Conservation (phyloP, 2,888 invertebrate species). For the Drosophila limbata region DNA sequence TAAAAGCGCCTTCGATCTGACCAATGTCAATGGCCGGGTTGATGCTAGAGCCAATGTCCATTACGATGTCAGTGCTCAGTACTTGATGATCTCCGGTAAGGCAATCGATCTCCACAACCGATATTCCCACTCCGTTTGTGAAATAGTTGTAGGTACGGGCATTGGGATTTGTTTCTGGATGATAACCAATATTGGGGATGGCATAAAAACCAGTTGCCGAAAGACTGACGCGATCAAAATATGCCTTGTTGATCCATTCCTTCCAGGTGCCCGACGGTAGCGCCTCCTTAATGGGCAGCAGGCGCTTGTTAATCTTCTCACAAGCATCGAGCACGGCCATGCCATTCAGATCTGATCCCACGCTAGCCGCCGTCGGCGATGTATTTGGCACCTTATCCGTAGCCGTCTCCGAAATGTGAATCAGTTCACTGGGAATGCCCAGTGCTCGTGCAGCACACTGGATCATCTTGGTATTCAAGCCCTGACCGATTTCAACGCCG, state of each 20-base stretch:
- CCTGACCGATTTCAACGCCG: conserved; percentile 99
- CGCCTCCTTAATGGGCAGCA: conserved; percentile 90
- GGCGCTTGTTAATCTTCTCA: conserved; percentile 89
- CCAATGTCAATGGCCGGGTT: conserved; percentile 99
- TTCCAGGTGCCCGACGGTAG: conserved; percentile 94
- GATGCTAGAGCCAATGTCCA: conserved; percentile 97
- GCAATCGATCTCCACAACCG: conserved; percentile 97
- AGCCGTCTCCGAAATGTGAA: conserved; percentile 93
- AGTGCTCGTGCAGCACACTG: conserved; percentile 93
- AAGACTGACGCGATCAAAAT: conserved; percentile 91
- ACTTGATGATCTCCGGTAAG: conserved; percentile 97
- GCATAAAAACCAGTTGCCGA: conserved; percentile 94
- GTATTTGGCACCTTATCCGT: conserved; percentile 97
- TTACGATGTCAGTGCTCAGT: conserved; percentile 95
- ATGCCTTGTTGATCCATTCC: conserved; percentile 92
- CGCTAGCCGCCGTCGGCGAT: conserved; percentile 95
- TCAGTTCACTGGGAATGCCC: conserved; percentile 89
- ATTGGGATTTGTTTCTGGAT: conserved; percentile 88
- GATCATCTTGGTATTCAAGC: conserved; percentile 97
- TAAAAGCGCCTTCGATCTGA: conserved; percentile 97
- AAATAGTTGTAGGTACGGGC: conserved; percentile 93
- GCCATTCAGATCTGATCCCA: conserved; percentile 95
- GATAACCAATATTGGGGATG: conserved; percentile 90
- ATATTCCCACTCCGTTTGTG: conserved; percentile 93
- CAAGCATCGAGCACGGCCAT: conserved; percentile 96